Percentiles rank a stretch among this genome's conserved stretches.
phyloP scores from a whole-genome alignment of 2,888 invertebrate species.

The Ectropis crepuscularia region DNA sequence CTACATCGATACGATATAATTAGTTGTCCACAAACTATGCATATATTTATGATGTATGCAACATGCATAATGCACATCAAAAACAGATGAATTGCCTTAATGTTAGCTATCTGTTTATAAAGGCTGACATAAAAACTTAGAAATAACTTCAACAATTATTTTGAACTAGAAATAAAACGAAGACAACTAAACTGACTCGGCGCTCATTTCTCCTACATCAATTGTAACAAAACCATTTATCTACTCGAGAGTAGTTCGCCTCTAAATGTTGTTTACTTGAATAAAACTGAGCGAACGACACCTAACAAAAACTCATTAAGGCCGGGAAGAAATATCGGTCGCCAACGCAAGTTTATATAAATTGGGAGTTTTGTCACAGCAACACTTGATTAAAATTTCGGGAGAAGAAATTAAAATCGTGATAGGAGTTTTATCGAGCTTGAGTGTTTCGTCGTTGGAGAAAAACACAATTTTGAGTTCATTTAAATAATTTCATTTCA shows the following conservation, averaged over 20 bases:
- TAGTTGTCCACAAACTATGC: too few relatives aligned
- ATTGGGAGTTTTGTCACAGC: conserved; percentile 21
- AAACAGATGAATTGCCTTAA: too few relatives aligned
- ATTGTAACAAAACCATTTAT: neutral
- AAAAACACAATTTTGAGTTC: neutral
- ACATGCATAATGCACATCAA: too few relatives aligned
- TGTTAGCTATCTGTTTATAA: too few relatives aligned
- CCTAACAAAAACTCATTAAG: conserved; percentile 24
- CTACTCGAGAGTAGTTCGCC: neutral
- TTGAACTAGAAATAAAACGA: too few relatives aligned
- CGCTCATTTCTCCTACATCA: too few relatives aligned
- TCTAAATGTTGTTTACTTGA: conserved; percentile 26
- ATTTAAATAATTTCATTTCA: neutral
- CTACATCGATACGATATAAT: too few relatives aligned
- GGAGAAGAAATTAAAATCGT: conserved; percentile 13
- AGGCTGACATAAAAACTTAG: too few relatives aligned
- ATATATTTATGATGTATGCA: too few relatives aligned
- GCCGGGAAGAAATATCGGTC: conserved; percentile 24
- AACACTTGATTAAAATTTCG: conserved; percentile 22
- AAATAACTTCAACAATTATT: too few relatives aligned
- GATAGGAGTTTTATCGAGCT: conserved; percentile 4
- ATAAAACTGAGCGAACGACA: conserved; percentile 23
- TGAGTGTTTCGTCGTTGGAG: conserved; percentile 4
- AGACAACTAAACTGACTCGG: too few relatives aligned
- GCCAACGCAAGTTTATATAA: conserved; percentile 20